A percentile compares a stretch with the other conserved stretches of the same genome.
Evolutionary conservation across 2,113 vertebrate genomes (phyloP).

Genomic region (Apteryx mantelli): DNA sequence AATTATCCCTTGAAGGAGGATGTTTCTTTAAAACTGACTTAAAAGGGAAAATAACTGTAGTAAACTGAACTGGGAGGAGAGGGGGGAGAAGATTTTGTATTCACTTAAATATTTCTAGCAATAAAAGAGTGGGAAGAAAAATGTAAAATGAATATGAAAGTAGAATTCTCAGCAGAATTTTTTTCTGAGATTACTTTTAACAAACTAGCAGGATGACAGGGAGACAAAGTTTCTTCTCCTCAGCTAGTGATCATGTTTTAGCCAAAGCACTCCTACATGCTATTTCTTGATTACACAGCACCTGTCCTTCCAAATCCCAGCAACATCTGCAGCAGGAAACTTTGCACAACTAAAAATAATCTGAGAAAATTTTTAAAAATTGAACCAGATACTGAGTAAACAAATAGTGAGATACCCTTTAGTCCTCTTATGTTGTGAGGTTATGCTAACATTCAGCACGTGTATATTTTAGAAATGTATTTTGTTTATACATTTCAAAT

Average conservation of each 20-base stretch:
- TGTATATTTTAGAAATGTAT: not conserved
- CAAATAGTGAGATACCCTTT: not conserved
- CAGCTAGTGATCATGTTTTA: not conserved
- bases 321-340: not conserved
- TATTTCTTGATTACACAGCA: not conserved
- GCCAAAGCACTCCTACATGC: not conserved
- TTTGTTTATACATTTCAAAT: not conserved
- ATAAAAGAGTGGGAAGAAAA: not conserved
- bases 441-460: not conserved
- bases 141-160: not conserved
- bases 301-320: not conserved
- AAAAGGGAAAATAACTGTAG: not conserved
- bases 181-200: not conserved
- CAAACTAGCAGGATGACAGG: accelerated
- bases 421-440: not conserved
- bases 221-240: not conserved
- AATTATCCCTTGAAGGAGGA: not conserved
- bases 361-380: not conserved
- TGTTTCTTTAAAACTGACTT: not conserved
- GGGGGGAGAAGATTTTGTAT: not conserved
- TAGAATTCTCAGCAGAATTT: not conserved
- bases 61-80: not conserved
- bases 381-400: not conserved
- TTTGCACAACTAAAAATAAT: not conserved
- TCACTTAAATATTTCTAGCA: not conserved